Conservation (phyloP, 2,113 vertebrate species). For the Vireo altiloquus region DNA sequence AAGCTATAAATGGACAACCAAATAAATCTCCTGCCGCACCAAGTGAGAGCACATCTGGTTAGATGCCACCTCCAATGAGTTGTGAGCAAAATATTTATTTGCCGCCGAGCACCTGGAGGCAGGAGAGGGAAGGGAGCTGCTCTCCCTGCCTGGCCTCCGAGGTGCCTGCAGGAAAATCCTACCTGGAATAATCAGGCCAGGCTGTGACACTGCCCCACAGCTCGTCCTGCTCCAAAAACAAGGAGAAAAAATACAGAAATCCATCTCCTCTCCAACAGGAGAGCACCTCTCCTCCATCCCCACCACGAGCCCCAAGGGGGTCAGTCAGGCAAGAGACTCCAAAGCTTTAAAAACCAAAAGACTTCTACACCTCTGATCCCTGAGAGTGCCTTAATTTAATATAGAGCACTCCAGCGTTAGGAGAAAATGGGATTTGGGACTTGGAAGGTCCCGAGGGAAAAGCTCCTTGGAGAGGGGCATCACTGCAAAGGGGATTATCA, state of each 20-base stretch:
- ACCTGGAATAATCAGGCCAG: not conserved
- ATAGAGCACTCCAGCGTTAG: not conserved
- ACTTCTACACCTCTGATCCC: not conserved
- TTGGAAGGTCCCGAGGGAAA: not conserved
- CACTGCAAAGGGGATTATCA: conserved; percentile 39
- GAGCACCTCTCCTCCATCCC: not conserved
- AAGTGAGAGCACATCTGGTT: conserved; percentile 58
- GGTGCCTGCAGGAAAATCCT: not conserved
- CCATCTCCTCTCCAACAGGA: not conserved
- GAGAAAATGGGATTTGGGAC: conserved; percentile 46
- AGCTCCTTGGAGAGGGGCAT: not conserved
- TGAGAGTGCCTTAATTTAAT: not conserved
- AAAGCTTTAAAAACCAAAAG: not conserved
- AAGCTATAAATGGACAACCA: conserved; percentile 30
- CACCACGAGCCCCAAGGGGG: not conserved
- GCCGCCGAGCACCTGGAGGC: not conserved
- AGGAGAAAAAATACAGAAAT: not conserved
- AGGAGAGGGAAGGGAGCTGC: not conserved
- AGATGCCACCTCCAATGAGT: conserved; percentile 55
- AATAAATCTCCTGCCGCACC: conserved; percentile 46
- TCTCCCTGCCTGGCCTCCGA: not conserved
- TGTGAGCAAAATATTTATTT: conserved; percentile 60
- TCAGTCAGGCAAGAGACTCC: not conserved
- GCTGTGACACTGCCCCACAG: not conserved
- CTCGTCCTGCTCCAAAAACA: not conserved